phyloP scores from a whole-genome alignment of 2,113 vertebrate genomes.

The Amblyopsis rosae region DNA sequence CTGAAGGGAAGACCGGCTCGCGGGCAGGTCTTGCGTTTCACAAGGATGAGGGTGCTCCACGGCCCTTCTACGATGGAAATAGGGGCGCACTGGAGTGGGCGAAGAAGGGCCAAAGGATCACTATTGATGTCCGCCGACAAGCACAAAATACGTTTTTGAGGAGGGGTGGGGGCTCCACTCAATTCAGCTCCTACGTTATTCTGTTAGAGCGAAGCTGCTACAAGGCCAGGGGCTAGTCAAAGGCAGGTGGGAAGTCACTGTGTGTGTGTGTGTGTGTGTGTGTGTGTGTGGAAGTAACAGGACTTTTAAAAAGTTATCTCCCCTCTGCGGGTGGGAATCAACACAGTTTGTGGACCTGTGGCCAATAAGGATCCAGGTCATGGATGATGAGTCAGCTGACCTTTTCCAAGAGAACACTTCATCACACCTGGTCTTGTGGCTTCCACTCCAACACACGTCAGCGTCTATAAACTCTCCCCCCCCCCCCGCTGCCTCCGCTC shows the following conservation, averaged over 20 bases:
- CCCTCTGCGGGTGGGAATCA: constrained; percentile 6
- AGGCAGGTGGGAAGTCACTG: too few species aligned
- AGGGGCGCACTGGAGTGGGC: neutral
- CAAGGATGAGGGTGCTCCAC: neutral
- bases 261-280: too few species aligned
- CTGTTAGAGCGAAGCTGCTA: constrained; percentile 1
- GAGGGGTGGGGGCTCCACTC: constrained; percentile 8
- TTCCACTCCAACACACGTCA: constrained; percentile 1
- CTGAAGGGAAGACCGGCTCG: neutral
- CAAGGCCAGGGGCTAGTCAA: neutral
- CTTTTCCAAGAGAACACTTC: neutral
- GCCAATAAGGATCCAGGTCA: constrained; percentile 10
- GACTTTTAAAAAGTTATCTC: neutral
- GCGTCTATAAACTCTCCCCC: neutral
- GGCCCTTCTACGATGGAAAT: too few species aligned
- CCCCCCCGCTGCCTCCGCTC: neutral
- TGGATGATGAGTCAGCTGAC: constrained; percentile 3
- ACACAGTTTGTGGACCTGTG: neutral
- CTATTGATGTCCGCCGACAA: neutral
- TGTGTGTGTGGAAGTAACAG: too few species aligned
- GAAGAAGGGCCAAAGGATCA: neutral
- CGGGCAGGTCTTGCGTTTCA: constrained; percentile 4
- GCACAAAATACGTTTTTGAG: constrained; percentile 13
- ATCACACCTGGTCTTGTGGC: neutral
- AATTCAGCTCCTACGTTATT: neutral